A percentile compares a stretch with the other conserved stretches of the same genome.
phyloP scores from a whole-genome alignment of 2,888 invertebrate genomes.

The Zootermopsis nevadensis region DNA sequence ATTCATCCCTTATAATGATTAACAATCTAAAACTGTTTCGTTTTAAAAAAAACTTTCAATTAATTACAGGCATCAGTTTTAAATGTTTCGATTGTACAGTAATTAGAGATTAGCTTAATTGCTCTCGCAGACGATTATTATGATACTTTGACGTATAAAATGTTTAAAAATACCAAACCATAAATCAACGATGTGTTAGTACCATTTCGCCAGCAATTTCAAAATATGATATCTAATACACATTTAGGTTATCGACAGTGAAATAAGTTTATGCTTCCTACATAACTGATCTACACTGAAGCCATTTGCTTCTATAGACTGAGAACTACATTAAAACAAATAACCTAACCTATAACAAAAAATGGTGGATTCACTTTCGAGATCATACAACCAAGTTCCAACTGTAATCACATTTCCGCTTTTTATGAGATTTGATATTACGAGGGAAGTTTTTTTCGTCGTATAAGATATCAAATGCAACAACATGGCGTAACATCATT shows the following conservation, averaged over 20 bases:
- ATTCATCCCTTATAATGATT: too few relatives aligned
- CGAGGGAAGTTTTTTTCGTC: slow-evolving; percentile 37
- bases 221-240: background rate
- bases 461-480: slow-evolving; percentile 25
- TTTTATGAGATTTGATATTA: slow-evolving; percentile 46
- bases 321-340: slow-evolving; percentile 24
- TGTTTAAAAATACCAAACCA: too few relatives aligned
- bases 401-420: slow-evolving; percentile 14
- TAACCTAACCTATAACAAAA: slow-evolving; percentile 31
- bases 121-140: too few relatives aligned
- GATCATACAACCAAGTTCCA: background rate
- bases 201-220: background rate
- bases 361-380: background rate
- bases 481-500: background rate
- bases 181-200: too few relatives aligned
- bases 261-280: slow-evolving; percentile 4
- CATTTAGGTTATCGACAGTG: background rate
- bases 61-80: too few relatives aligned
- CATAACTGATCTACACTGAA: background rate
- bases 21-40: too few relatives aligned
- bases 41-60: too few relatives aligned
- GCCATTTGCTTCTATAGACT: background rate
- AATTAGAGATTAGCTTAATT: too few relatives aligned
- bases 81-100: too few relatives aligned
- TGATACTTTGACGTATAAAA: too few relatives aligned